These are phyloP conservation scores for Caenorhabditis sp. DNA, from an alignment of 2,888 invertebrate genomes.

Conservation along the genomic window DNA sequence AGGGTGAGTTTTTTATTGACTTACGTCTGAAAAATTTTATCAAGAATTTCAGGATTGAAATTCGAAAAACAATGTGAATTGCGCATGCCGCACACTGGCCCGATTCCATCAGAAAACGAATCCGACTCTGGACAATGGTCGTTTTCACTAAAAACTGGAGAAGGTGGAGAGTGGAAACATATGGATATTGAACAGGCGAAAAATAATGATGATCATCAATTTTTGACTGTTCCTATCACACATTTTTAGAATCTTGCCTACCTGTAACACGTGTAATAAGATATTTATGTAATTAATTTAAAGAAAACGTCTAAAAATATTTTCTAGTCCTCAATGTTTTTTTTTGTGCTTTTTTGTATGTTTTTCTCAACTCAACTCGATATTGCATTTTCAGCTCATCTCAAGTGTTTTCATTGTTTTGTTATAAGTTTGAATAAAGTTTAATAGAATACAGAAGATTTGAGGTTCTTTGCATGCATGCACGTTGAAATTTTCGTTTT, in stretches of 20 bases:
- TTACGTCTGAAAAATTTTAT: not conserved
- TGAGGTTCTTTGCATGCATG: too few species aligned
- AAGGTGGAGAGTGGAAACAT: conserved; percentile 63
- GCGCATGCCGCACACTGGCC: conserved; percentile 81
- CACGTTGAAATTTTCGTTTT: too few species aligned
- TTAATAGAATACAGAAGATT: too few species aligned
- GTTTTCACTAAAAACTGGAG: conserved; percentile 73
- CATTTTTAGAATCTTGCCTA: conserved; percentile 37
- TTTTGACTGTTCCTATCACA: conserved; percentile 51
- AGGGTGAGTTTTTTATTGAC: conserved; percentile 72
- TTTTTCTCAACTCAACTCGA: too few species aligned
- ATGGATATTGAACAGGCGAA: conserved; percentile 47
- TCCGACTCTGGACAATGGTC: conserved; percentile 72
- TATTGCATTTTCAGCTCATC: too few species aligned
- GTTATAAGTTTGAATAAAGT: too few species aligned
- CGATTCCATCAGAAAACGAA: conserved; percentile 20
- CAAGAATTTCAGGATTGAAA: conserved; percentile 77
- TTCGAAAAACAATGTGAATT: conserved; percentile 89
- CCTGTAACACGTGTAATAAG: not conserved
- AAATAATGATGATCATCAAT: conserved; percentile 42
- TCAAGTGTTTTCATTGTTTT: too few species aligned
- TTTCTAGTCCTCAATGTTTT: too few species aligned
- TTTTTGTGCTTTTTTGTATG: too few species aligned
- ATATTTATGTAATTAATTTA: too few species aligned
- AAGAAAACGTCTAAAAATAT: too few species aligned